Evolutionary conservation across 2,888 invertebrate genomes (phyloP), one percentile per base, ranked within the genome.

Genomic region (Auanema sp.): DNA sequence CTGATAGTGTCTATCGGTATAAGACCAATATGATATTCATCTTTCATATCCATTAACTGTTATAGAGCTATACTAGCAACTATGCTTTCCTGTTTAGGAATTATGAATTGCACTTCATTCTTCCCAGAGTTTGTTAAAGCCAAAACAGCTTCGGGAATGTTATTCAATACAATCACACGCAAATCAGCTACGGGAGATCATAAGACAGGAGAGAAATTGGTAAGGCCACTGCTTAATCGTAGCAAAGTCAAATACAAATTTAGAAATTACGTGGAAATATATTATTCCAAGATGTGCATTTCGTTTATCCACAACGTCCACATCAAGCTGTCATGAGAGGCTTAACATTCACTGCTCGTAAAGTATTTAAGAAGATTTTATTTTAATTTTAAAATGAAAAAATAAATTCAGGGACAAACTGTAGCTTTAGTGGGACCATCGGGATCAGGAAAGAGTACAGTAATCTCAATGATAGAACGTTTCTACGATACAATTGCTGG

Each of bases 381-480:
- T 8, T 33, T 33, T 33, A 33, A 33, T 33, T 33, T 33, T 33
- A 5, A 8, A 33, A 33, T 83, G 77, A 67, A 81, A 78, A 1
- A 72, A 83, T 16, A 84, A 83, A n/a, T 47, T 6, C 78, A 80
- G n/a, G 85, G 77, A 23, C 83, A 77, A 65, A 80, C 76, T 2
- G 71, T 83, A 2, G 83, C 83, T 24, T 62, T 83, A 51, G 86
- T 87, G 4, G 93, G 63, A 85, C 89, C 89, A 1, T 92, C 91
- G 67, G 93, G 93, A 0, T 92, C 92, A 82, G 93, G 93, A 6
- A 93, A 93, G 85, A 91, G 91, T 50, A 93, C 93, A 0, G 89
- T 91, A 53, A 89, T 93, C 61, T 90, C 91, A 79, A 86, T 93
- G 50, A 84, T 93, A 0, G 90, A 92, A 84, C 86, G 92, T 64